Conservation (phyloP, 2,888 invertebrate species). For the Hoplodrina blanda region DNA sequence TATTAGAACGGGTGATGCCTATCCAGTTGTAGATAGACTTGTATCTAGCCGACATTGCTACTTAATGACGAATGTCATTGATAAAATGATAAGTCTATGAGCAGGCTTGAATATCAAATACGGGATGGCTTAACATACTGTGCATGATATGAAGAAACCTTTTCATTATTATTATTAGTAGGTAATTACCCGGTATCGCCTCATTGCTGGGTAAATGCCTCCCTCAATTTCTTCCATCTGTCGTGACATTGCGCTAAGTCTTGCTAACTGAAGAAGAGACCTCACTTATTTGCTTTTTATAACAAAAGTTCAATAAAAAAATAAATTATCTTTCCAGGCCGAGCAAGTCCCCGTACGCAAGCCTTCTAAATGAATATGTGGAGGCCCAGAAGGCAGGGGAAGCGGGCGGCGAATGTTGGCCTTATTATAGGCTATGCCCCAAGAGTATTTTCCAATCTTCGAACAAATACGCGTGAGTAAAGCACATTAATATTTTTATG, state of each 20-base stretch:
- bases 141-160: not conserved
- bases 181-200: too few species aligned
- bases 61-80: not conserved
- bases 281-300: not conserved
- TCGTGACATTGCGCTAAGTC: too few species aligned
- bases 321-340: conserved; percentile 89
- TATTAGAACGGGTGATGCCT: conserved; percentile 20
- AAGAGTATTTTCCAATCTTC: conserved; percentile 94
- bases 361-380: conserved; percentile 94
- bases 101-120: not conserved
- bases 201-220: too few species aligned
- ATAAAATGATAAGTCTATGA: not conserved
- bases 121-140: too few species aligned
- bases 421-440: conserved; percentile 95
- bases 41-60: conserved; percentile 17
- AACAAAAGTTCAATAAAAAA: not conserved
- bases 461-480: conserved; percentile 88
- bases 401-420: conserved; percentile 95
- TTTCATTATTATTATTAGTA: too few species aligned
- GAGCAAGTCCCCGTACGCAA: conserved; percentile 95
- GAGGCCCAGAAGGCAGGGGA: conserved; percentile 95
- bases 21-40: conserved; percentile 16
- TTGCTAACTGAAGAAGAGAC: not conserved
- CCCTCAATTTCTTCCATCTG: too few species aligned
- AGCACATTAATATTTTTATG: conserved; percentile 26